Evolutionary conservation across 2,797 vertebrate genomes (phyloP), one percentile per base, ranked within the genome.

Genomic region (Halcyon leucocephala): DNA sequence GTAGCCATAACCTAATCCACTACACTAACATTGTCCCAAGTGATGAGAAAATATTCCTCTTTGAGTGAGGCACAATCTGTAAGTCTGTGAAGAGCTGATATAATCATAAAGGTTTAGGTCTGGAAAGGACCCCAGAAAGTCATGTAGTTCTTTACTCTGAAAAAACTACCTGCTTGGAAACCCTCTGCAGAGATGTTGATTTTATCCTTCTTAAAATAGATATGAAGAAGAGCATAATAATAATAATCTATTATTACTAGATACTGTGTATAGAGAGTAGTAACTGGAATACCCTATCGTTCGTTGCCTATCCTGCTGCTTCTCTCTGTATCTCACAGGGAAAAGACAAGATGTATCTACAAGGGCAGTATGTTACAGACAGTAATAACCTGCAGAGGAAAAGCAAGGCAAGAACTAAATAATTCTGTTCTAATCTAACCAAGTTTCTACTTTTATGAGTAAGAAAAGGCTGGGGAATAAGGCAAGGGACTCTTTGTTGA

Each of bases 161-260:
- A 80, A 69, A 77, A 72, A 25, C 61, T 55, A 51, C 44, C 35
- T 82, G 22, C 60, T 80, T 81, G 28, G 60, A 90, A 93, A 67
- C 4, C 13, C 24, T 90, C 52, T 83, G 21, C 22, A 86, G 76
- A 91, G 55, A 71, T 86, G 52, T 28, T 10, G 10, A 90, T 83
- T 10, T 86, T 88, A 86, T 35, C 39, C 11, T 93, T 88, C 48
- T 62, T 88, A 86, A 91, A 96, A 94, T 48, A 93, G 46, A 26
- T 58, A 70, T 7, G 64, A 73, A 74, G 41, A 76, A 82, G 46
- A 86, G 19, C 37, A 83, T 83, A 85, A 77, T 44, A 39, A 39
- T 39, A 82, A 67, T 86, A 91, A 85, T 80, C 51, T 82, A 33
- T 93, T 92, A 72, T 86, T 85, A 60, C 22, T 52, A 65, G 78